phyloP scores from a whole-genome alignment of 2,888 invertebrate genomes.

The Apocheima hispidaria region DNA sequence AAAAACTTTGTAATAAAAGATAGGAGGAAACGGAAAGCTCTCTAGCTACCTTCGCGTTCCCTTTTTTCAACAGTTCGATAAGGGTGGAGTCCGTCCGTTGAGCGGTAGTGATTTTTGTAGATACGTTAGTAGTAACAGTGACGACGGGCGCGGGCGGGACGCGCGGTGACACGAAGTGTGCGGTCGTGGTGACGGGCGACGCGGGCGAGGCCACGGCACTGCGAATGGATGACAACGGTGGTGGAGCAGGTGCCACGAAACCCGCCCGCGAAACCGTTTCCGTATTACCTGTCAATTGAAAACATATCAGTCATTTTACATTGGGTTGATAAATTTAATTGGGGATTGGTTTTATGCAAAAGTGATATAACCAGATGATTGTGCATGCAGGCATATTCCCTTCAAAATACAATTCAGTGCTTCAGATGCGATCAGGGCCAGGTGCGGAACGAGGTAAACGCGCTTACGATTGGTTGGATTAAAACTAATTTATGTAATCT shows the following conservation, averaged over 20 bases:
- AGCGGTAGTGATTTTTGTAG: conserved; percentile 58
- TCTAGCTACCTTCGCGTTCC: conserved; percentile 83
- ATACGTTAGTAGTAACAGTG: conserved; percentile 67
- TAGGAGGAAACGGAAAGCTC: conserved; percentile 10
- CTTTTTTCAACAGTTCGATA: conserved; percentile 91
- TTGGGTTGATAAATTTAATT: no score
- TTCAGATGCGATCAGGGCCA: no score
- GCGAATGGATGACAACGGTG: conserved; percentile 74
- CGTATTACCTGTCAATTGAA: conserved; percentile 57
- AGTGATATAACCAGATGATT: no score
- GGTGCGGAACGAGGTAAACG: no score
- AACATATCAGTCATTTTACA: neutral
- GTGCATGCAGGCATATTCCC: no score
- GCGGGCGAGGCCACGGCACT: conserved; percentile 70
- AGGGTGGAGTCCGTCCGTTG: conserved; percentile 91
- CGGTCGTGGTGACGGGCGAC: conserved; percentile 79
- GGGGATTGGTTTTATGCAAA: no score
- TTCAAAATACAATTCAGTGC: no score
- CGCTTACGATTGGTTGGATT: neutral
- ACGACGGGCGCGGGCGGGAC: conserved; percentile 74
- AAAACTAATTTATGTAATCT: no score
- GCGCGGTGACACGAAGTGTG: conserved; percentile 78
- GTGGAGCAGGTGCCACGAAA: conserved; percentile 78
- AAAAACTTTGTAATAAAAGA: conserved; percentile 8
- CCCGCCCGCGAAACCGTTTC: conserved; percentile 69